Evolutionary conservation across 1,140 invertebrate species (phyloP).

Genomic region (Drosophila sucinea): DNA sequence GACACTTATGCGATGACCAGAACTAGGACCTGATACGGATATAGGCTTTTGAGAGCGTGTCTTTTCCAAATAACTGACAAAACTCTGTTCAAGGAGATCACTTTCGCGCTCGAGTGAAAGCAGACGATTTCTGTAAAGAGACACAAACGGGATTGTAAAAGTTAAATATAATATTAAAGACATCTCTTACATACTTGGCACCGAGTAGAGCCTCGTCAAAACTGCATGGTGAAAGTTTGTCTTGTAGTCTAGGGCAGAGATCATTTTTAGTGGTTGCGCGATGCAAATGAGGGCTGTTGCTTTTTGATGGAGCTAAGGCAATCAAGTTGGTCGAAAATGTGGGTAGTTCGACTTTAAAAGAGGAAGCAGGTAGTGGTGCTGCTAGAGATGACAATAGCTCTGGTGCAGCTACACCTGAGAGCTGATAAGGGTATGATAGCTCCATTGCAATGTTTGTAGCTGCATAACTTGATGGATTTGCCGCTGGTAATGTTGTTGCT

Average conservation of each 20-base stretch:
- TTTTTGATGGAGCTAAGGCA: not conserved
- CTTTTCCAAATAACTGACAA: conserved; percentile 64
- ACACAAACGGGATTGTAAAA: not conserved
- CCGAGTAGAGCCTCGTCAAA: conserved; percentile 54
- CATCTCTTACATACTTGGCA: conserved; percentile 51
- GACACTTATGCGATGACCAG: not conserved
- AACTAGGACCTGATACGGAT: not conserved
- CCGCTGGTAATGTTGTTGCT: not conserved
- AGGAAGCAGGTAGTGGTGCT: not conserved
- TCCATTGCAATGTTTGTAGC: not conserved
- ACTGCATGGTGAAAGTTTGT: conserved; percentile 15
- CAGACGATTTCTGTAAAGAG: conserved; percentile 60
- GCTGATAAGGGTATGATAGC: conserved; percentile 2
- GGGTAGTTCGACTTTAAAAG: not conserved
- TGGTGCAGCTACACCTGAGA: not conserved
- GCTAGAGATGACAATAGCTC: not conserved
- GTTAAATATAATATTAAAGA: no score
- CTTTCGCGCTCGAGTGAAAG: conserved; percentile 76
- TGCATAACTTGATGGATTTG: not conserved
- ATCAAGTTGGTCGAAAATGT: not conserved
- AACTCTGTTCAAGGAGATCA: conserved; percentile 69
- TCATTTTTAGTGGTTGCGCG: conserved; percentile 37
- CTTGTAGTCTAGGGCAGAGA: not conserved
- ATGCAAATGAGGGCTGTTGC: conserved; percentile 14
- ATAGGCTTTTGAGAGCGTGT: conserved; percentile 22